Base-by-base conservation (phyloP, 1,140 invertebrate genomes). In the Eumeta japonica region DNA sequence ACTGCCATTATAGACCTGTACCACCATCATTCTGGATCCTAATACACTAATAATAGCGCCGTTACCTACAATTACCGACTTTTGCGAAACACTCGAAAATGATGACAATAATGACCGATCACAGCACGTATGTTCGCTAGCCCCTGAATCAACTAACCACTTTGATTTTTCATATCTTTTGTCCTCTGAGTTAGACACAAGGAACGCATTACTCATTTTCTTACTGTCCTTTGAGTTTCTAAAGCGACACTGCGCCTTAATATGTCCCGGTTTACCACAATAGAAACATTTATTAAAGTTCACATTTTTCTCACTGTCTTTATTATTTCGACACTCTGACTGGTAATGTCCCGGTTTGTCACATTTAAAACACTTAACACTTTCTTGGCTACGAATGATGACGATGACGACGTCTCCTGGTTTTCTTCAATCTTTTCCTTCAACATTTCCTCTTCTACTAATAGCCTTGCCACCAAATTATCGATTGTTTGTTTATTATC, bases 201-300 rank as follows among this genome's bases (percentile, higher is more conserved):
- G 4, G 12, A 30, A 30, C 9, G 28, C 7, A 3, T 20, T 24
- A 35, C 12, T 24, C 1, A 20, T 14, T 20, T 3, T 3, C 11
- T 35, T 35, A 24, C 33, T 24, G 4, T 35, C 19, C 16, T 10
- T 35, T 10, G 16, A 17, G 2, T 35, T 35, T 12, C 27, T 35
- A 35, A 20, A 35, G 12, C 34, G 18, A 12, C 34, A 35, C 20
- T 35, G n/a, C 3, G 10, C n/a, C 15, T 11, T 20, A 20, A 16
- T 3, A 37, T 37, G 35, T 37, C 35, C 35, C 1, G 2, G 5
- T 12, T 30, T 30, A 10, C 12, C 12, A 13, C 28, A 30, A 13
- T 30, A 30, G 12, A 10, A 13, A 12, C 28, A 30, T 5, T 9
- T 30, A 10, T 30, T 30, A 10, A 4, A 10, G 5, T 12, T 13